Evolutionary conservation across 2,888 invertebrate genomes (phyloP), one percentile per base, ranked within the genome.

Genomic region (Periphyllus acericola): DNA sequence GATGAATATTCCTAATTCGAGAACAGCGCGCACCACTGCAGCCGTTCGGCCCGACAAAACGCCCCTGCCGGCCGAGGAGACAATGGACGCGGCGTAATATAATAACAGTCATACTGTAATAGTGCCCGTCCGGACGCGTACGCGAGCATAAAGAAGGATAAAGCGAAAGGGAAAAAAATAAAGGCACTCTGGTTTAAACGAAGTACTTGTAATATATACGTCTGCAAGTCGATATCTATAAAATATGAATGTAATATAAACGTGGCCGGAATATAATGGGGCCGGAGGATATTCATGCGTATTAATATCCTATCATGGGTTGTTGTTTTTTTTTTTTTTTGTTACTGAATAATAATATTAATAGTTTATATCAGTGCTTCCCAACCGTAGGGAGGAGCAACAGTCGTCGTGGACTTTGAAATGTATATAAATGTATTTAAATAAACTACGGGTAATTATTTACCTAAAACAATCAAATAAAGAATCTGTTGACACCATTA

Each of bases 31-130:
- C 29, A 40, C n/a, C 55, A 36, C 55, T 36, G 52, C 46, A 11
- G 46, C 52, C 36, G 83, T 72, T 71, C 21, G 74, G n/a, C 29
- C 32, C 74, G 55, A 83, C 55, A 74, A 75, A 83, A 83, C 83
- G 83, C 83, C 83, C 72, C 74, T 36, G 19, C 21, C 29, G n/a
- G 19, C 21, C 29, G n/a, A 83, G 46, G 68, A 68, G 74, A 83
- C 83, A 83, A 83, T 83, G 74, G 83, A 60, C 60, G 40, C 60
- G 40, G 11, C 36, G 55, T 34, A 72, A 34, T 72, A 29, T 32
- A 34, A 14, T 14, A 32, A 19, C 34, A 34, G 1, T 32, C 17
- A 34, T 72, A 34, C 19, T 17, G n/a, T 71, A 34, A 25, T 21
- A 21, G 34, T 29, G 17, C 21, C 11, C 60, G 8, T 71, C 17